Percentiles rank a stretch among this genome's conserved stretches.
phyloP scores from a whole-genome alignment of 2,797 vertebrate genomes.

The Prionace glauca region DNA sequence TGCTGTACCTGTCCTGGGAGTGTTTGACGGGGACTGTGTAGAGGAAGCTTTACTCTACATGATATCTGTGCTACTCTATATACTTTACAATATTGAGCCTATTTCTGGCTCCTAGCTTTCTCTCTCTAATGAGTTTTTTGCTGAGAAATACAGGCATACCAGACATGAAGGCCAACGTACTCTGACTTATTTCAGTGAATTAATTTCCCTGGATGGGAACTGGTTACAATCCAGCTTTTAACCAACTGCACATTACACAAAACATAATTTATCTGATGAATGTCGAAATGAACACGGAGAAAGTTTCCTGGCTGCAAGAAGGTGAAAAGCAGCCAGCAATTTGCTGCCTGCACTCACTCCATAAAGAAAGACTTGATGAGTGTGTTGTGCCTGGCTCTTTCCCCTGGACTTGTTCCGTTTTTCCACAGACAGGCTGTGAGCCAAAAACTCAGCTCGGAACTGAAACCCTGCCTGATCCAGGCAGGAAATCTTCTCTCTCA shows the following conservation, averaged over 20 bases:
- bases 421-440: background rate
- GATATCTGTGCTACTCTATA: background rate
- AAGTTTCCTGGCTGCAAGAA: background rate
- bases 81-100: background rate
- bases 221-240: background rate
- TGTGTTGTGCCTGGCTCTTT: background rate
- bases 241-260: background rate
- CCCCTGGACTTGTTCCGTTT: background rate
- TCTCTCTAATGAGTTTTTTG: background rate
- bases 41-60: background rate
- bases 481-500: background rate
- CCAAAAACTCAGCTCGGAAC: background rate
- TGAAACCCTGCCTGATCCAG: background rate
- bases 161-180: background rate
- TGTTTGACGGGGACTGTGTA: background rate
- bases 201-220: background rate
- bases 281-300: background rate
- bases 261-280: background rate
- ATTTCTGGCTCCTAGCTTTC: background rate
- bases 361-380: background rate
- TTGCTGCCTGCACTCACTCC: background rate
- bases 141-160: background rate
- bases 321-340: background rate
- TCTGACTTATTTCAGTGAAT: background rate
- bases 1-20: background rate